Base-by-base conservation (phyloP, 2,113 vertebrate species). In the Gobio gobio region DNA sequence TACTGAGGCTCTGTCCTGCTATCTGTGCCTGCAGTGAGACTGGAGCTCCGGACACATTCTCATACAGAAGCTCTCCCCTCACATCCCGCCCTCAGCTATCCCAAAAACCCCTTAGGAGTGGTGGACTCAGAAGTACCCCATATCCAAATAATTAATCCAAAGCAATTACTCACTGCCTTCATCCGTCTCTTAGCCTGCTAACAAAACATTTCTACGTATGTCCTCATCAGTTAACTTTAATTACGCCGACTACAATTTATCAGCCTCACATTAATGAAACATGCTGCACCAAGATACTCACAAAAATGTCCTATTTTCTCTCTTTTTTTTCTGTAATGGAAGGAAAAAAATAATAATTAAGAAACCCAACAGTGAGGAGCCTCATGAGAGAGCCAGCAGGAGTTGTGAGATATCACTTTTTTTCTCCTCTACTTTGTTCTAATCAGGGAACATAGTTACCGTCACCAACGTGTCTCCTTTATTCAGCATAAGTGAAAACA, bases 131-230 rank as follows among this genome's bases (percentile, higher is more conserved):
- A 91, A 90, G 91, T 92, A 77, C 92, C 90, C 93, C 89, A 88
- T 94, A 94, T 94, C 93, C 93, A 95, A 95, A 94, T 94, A 95
- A 94, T 95, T 94, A 95, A 94, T 95, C 94, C 94, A 93, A 94
- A 94, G 94, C 94, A 95, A 95, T 95, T 95, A 95, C 93, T 94
- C 93, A 94, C 94, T 90, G 93, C 91, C 94, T 95, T 94, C 93
- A 94, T 95, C 93, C 93, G 92, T 94, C 93, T 91, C 92, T 94
- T 92, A 88, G 92, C 92, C 89, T 92, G 93, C 92, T 93, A 95
- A 94, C 93, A 95, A 95, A 94, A 95, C 93, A 95, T 93, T 95
- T 94, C 94, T 93, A 95, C 94, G 94, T 94, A 93, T 95, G 94
- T 95, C 94, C 93, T 95, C 94, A 94, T 95, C 94, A 94, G 93